Evolutionary conservation across 2,113 vertebrate species (phyloP).

Genomic region (Nothocercus nigrocapillus): DNA sequence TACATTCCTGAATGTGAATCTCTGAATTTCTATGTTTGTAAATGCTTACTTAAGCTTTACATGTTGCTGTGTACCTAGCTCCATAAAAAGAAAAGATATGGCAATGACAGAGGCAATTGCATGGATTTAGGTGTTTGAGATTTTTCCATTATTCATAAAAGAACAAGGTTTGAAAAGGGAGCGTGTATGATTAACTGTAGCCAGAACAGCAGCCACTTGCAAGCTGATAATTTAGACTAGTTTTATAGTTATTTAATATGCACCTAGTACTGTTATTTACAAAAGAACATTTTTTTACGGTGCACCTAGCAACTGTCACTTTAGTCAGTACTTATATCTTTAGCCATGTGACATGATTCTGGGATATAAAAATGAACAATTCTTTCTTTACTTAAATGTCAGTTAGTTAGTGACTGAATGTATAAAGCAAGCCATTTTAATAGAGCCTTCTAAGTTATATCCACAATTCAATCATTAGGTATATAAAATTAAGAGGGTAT

Average conservation of each 20-base stretch:
- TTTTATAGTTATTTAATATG: not conserved
- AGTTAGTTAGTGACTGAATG: not conserved
- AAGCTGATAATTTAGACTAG: not conserved
- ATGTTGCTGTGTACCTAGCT: not conserved
- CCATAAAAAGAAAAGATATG: not conserved
- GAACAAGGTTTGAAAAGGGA: not conserved
- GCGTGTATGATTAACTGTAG: not conserved
- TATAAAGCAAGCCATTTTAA: not conserved
- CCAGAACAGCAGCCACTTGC: not conserved
- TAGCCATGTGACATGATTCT: not conserved
- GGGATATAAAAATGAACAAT: not conserved
- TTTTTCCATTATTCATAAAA: not conserved
- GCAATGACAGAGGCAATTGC: not conserved
- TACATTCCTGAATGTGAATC: not conserved
- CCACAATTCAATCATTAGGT: not conserved
- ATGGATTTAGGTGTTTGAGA: not conserved
- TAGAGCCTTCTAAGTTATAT: not conserved
- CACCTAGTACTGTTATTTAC: not conserved
- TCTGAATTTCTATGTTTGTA: not conserved
- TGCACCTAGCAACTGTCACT: not conserved
- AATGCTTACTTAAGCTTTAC: not conserved
- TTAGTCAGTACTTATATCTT: not conserved
- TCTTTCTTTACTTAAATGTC: not conserved
- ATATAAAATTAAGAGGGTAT: not conserved
- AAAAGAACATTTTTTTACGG: not conserved